phyloP scores from a whole-genome alignment of 2,113 vertebrate species.

The Notothenia coriiceps region DNA sequence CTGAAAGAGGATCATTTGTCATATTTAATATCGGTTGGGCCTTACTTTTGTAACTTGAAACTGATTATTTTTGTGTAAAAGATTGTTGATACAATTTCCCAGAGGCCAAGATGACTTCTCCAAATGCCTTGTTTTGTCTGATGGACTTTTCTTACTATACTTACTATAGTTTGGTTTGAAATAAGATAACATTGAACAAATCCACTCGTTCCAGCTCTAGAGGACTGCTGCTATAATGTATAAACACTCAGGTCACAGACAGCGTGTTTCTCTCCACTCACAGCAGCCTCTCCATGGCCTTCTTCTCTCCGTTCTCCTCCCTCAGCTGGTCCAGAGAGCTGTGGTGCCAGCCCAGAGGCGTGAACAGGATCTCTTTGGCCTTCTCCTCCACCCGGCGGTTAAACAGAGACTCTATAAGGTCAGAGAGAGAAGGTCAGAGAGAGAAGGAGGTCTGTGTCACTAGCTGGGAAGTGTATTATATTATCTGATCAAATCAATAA shows the following conservation, averaged over 20 bases:
- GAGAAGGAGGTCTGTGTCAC: not conserved
- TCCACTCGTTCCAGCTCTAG: not conserved
- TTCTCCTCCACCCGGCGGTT: conserved; percentile 98
- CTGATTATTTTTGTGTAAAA: too few species aligned
- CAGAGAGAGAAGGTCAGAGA: not conserved
- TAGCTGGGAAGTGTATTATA: not conserved
- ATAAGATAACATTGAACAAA: not conserved
- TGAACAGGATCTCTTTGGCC: conserved; percentile 95
- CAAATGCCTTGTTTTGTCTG: too few species aligned
- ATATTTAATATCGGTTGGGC: too few species aligned
- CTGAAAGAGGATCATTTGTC: too few species aligned
- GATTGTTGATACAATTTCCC: too few species aligned
- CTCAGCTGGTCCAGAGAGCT: conserved; percentile 95
- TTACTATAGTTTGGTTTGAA: too few species aligned
- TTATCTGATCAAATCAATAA: not conserved
- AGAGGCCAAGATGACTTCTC: too few species aligned
- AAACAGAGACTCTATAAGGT: conserved; percentile 90
- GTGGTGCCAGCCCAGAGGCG: conserved; percentile 97
- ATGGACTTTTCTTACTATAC: too few species aligned
- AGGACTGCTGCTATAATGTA: not conserved
- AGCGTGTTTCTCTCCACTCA: conserved; percentile 80
- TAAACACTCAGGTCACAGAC: not conserved
- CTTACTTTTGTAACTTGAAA: too few species aligned
- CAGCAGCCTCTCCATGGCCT: conserved; percentile 98
- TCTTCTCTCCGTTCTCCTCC: conserved; percentile 98